Conservation (phyloP, 2,888 invertebrate genomes). For the Alitta virens region DNA sequence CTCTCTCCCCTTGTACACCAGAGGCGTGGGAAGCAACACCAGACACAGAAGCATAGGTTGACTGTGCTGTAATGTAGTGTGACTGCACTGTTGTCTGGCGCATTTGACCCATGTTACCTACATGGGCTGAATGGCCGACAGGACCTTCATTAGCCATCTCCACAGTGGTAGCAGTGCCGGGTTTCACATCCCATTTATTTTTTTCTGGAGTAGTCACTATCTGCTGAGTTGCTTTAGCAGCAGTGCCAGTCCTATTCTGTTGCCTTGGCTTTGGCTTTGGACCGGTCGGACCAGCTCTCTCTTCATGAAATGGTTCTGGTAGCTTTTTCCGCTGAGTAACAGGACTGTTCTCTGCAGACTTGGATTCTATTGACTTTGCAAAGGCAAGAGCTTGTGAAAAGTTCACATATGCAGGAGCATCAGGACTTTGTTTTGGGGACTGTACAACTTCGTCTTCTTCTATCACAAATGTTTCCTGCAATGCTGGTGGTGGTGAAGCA, state of each 20-base stretch:
- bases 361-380: neutral
- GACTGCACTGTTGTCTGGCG: neutral
- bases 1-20: constrained; percentile 1
- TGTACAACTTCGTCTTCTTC: constrained; percentile 7
- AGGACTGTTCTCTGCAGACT: neutral
- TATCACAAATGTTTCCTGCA: neutral
- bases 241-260: neutral
- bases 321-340: neutral
- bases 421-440: constrained; percentile 21
- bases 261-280: neutral
- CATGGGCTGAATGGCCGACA: neutral
- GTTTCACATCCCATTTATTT: constrained; percentile 3
- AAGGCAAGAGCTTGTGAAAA: constrained; percentile 20
- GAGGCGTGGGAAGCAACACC: constrained; percentile 3
- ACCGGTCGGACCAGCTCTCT: too few relatives aligned
- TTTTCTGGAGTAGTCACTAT: constrained; percentile 8
- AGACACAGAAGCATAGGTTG: constrained; percentile 4
- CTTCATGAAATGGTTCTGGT: neutral
- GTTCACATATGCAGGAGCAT: constrained; percentile 20
- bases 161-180: neutral
- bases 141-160: neutral
- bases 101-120: neutral
- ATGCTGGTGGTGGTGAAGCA: neutral
- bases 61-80: neutral
- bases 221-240: too few relatives aligned